Base-by-base conservation (phyloP, 2,113 vertebrate genomes). In the Gymnogyps californianus region DNA sequence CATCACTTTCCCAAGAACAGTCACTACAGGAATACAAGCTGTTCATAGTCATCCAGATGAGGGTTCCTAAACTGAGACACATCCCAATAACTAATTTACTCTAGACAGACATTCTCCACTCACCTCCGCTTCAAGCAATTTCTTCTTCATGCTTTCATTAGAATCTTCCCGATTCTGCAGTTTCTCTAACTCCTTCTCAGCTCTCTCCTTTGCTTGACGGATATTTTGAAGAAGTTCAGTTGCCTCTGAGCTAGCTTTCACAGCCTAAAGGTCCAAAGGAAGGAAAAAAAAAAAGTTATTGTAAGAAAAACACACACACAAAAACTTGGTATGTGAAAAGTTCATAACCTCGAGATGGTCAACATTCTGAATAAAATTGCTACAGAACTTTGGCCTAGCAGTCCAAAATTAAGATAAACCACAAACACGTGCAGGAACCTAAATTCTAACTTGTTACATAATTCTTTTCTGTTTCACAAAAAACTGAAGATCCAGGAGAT, bases 151-250 rank as follows among this genome's bases (percentile, higher is more conserved):
- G 98, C 99, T 99, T 98, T 99, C 99, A 8, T 99, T 99, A 31
- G 99, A 99, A 91, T 99, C 99, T 78, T 99, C 99, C 17, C 98
- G 98, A 92, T 98, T 99, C 96, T 99, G 99, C 52, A 99, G 98
- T 92, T 99, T 98, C 98, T 99, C 99, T 81, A 99, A 54, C 75
- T 99, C 99, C 28, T 99, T 98, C 97, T 99, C 99, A 16, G 99
- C 98, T 12, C 99, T 99, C 61, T 99, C 99, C 95, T 99, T 99
- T 20, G 99, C 98, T 97, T 99, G 97, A 58, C 98, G 99, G 92
- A 99, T 99, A 25, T 98, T 99, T 98, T 99, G 99, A 72, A 99
- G 98, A 44, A 99, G 98, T 93, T 99, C 99, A 1, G 99, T 99
- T n/a, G 99, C 99, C 95, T 99, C 99, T 7, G 99, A 98, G 92